Percentiles rank a stretch among this genome's conserved stretches.
Conservation (phyloP, 2,797 vertebrate species). For the Periparus ater region DNA sequence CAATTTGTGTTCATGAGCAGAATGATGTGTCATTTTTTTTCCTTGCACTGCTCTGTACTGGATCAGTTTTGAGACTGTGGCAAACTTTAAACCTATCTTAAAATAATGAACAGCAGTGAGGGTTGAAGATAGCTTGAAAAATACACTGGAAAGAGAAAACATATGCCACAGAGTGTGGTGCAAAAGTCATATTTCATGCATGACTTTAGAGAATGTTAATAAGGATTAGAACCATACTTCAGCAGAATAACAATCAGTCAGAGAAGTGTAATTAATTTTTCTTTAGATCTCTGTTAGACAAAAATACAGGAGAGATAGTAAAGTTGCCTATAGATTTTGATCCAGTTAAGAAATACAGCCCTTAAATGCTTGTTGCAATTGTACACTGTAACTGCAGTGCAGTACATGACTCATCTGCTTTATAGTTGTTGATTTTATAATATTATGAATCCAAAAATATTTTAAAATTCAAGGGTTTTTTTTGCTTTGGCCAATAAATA, state of each 20-base stretch:
- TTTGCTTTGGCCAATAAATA: conserved; percentile 90
- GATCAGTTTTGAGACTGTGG: conserved; percentile 76
- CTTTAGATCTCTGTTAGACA: conserved; percentile 77
- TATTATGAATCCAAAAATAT: conserved; percentile 53
- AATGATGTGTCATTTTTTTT: conserved; percentile 67
- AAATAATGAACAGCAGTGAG: conserved; percentile 85
- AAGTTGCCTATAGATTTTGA: conserved; percentile 42
- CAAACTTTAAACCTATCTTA: conserved; percentile 81
- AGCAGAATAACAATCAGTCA: conserved; percentile 83
- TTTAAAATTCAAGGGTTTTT: conserved; percentile 36
- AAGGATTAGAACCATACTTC: conserved; percentile 89
- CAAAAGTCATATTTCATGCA: conserved; percentile 88
- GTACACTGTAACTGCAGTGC: conserved; percentile 35
- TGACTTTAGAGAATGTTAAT: conserved; percentile 90
- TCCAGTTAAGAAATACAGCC: conserved; percentile 9
- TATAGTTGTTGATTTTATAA: conserved; percentile 41
- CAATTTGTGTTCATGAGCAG: conserved; percentile 74
- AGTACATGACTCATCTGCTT: conserved; percentile 46
- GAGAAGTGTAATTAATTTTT: conserved; percentile 78
- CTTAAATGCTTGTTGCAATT: conserved; percentile 14
- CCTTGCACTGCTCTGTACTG: conserved; percentile 51
- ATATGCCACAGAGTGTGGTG: conserved; percentile 82
- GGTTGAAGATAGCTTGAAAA: conserved; percentile 82
- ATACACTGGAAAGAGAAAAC: conserved; percentile 90
- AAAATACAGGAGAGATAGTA: conserved; percentile 66